A percentile compares a stretch with the other conserved stretches of the same genome.
phyloP scores from a whole-genome alignment of 2,113 vertebrate species.

The Eptesicus fuscus region DNA sequence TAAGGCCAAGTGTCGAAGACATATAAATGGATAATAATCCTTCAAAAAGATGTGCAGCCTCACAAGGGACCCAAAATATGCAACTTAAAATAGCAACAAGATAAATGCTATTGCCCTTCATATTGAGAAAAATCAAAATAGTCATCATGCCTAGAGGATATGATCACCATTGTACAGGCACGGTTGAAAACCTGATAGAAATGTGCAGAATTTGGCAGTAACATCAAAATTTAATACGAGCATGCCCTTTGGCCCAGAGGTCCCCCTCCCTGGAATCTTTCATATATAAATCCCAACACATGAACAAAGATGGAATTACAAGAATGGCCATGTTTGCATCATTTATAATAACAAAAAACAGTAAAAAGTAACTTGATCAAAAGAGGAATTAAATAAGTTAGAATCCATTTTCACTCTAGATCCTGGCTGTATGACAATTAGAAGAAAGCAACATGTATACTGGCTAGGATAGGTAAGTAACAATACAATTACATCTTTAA shows the following conservation, averaged over 20 bases:
- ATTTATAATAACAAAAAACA: neutral
- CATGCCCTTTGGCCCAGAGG: fast-evolving
- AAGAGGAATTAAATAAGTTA: neutral
- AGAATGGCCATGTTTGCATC: fast-evolving
- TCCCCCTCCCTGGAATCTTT: fast-evolving
- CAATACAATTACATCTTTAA: neutral
- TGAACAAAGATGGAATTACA: fast-evolving
- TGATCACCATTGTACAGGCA: neutral
- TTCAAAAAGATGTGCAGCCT: neutral
- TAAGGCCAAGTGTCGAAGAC: neutral
- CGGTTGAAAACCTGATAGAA: neutral
- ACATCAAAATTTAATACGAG: fast-evolving
- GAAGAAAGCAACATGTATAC: fast-evolving
- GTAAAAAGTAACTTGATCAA: neutral
- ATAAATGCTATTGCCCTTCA: fast-evolving
- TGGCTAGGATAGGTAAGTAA: fast-evolving
- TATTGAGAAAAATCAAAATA: too few species aligned
- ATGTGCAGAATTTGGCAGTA: neutral
- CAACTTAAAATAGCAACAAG: fast-evolving
- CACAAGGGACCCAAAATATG: neutral
- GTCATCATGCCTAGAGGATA: neutral
- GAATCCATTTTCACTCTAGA: fast-evolving
- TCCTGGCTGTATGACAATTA: fast-evolving
- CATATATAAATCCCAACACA: neutral
- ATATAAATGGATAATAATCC: too few species aligned